A percentile compares a stretch with the other conserved stretches of the same genome.
phyloP scores from a whole-genome alignment of 2,797 vertebrate genomes.

The Ciconia nigra region DNA sequence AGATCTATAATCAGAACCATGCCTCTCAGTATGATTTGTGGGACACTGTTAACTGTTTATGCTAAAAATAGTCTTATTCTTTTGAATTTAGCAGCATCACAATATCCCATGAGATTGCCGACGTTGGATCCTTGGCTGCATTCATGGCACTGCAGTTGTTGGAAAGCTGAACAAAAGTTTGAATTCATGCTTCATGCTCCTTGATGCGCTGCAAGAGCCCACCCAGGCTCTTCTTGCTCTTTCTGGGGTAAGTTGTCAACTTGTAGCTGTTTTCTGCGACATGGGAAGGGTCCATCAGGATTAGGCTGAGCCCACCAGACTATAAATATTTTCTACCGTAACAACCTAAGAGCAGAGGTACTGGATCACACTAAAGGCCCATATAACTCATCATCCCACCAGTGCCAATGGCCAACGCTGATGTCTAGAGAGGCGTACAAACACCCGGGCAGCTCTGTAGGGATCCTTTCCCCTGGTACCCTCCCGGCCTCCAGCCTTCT shows the following conservation, averaged over 20 bases:
- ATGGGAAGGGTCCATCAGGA: not conserved
- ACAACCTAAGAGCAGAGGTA: not conserved
- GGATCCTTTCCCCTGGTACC: not conserved
- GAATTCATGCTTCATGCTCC: not conserved
- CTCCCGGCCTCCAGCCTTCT: not conserved
- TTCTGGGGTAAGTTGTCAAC: not conserved
- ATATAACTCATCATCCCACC: not conserved
- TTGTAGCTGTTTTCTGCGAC: not conserved
- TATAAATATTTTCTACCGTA: not conserved
- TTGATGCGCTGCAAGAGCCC: not conserved
- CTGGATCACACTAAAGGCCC: not conserved
- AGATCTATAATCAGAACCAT: constrained; percentile 37
- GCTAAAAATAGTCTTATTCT: constrained; percentile 11
- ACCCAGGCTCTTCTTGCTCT: not conserved
- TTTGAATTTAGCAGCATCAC: constrained; percentile 33
- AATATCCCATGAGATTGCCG: not conserved
- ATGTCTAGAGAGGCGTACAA: not conserved
- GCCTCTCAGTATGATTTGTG: not conserved
- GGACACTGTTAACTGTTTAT: not conserved
- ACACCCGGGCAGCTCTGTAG: not conserved
- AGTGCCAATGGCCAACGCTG: not conserved
- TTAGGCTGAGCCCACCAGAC: not conserved
- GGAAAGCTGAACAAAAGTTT: not conserved
- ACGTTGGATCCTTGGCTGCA: not conserved
- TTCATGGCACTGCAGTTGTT: not conserved